Conservation (phyloP, 64 coral and sea anemone genomes). For the Acropora tenuis region DNA sequence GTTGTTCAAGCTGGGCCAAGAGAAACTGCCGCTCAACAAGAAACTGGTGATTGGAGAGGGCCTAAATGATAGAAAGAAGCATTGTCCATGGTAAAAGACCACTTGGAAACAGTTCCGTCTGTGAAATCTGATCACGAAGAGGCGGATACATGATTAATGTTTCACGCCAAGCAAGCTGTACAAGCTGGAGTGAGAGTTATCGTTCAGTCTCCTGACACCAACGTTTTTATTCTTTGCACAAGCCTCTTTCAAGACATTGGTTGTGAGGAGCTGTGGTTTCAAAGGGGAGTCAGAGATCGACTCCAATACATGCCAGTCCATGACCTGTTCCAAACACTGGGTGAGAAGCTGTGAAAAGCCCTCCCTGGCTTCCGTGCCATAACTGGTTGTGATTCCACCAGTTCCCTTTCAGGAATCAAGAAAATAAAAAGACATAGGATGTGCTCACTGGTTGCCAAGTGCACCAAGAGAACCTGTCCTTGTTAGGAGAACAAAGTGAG, state of each 20-base stretch:
- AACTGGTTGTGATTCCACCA: slow-evolving; percentile 50
- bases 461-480: slow-evolving; percentile 49
- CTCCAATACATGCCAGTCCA: slow-evolving; percentile 51
- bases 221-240: slow-evolving; percentile 34
- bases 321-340: neutral
- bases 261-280: slow-evolving; percentile 36
- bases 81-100: neutral
- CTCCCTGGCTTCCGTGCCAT: slow-evolving; percentile 64
- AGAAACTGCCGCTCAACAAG: neutral
- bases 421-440: slow-evolving; percentile 54
- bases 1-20: neutral
- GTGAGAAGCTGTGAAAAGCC: slow-evolving; percentile 7
- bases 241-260: neutral
- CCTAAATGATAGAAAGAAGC: neutral
- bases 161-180: slow-evolving; percentile 16
- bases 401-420: slow-evolving; percentile 12
- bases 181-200: slow-evolving; percentile 9
- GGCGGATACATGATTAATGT: slow-evolving; percentile 61
- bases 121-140: slow-evolving; percentile 53
- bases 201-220: slow-evolving; percentile 56
- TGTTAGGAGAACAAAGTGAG: neutral
- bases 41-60: slow-evolving; percentile 20
- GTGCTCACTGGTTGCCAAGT: neutral
- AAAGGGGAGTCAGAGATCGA: slow-evolving; percentile 19
- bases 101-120: neutral